phyloP scores from a whole-genome alignment of 2,797 vertebrate species.

The Mastacembelus armatus region DNA sequence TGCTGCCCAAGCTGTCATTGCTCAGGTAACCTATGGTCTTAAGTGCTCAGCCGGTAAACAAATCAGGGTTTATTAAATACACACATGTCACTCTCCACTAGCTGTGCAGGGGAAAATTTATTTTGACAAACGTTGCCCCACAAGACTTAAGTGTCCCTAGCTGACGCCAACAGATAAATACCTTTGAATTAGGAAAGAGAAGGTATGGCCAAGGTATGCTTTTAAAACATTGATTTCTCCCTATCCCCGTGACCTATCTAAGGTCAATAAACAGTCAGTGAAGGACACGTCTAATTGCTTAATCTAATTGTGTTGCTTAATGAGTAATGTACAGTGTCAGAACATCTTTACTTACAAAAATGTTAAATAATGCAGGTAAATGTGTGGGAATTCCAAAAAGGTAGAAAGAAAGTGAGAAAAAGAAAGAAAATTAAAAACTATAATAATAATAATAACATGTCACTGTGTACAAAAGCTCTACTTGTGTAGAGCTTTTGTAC shows the following conservation, averaged over 20 bases:
- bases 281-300: conserved; percentile 92
- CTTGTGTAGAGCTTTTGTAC: conserved; percentile 16
- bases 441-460: too few relatives aligned
- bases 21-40: conserved; percentile 63
- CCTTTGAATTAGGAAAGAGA: conserved; percentile 83
- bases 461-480: too few relatives aligned
- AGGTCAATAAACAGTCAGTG: conserved; percentile 91
- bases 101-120: conserved; percentile 85
- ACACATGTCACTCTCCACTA: conserved; percentile 82
- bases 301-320: conserved; percentile 85
- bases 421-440: conserved; percentile 10
- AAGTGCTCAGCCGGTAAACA: conserved; percentile 86
- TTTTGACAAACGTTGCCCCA: conserved; percentile 90
- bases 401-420: conserved; percentile 1
- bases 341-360: conserved; percentile 51
- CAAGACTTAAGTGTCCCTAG: conserved; percentile 81
- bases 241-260: conserved; percentile 88
- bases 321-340: conserved; percentile 81
- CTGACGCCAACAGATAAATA: conserved; percentile 89
- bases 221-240: conserved; percentile 86
- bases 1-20: conserved; percentile 67
- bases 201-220: conserved; percentile 84
- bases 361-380: conserved; percentile 33
- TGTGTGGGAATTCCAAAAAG: conserved; percentile 1
- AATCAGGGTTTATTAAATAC: conserved; percentile 88